Evolutionary conservation across 2,113 vertebrate species (phyloP).

Genomic region (Serilophus lunatus): DNA sequence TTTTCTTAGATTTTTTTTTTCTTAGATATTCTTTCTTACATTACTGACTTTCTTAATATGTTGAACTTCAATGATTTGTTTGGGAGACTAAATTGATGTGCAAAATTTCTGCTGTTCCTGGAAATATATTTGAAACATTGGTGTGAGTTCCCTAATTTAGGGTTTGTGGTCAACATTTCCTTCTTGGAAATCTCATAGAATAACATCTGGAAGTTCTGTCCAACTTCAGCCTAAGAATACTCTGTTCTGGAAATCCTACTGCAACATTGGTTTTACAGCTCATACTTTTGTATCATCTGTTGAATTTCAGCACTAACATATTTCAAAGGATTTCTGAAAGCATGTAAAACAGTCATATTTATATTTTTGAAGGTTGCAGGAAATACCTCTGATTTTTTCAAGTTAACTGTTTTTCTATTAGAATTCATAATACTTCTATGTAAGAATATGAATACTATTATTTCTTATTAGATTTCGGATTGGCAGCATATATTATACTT

Average conservation of each 20-base stretch:
- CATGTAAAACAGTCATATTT: background rate
- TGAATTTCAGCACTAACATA: background rate
- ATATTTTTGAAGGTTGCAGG: background rate
- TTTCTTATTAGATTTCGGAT: background rate
- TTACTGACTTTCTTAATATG: background rate
- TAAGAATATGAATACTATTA: background rate
- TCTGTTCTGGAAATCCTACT: background rate
- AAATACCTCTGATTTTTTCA: background rate
- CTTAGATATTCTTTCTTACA: background rate
- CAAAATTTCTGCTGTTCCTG: background rate
- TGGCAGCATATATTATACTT: background rate
- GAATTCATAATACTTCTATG: background rate
- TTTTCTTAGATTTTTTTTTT: background rate
- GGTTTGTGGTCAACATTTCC: background rate
- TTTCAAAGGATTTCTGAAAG: background rate
- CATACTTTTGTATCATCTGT: background rate
- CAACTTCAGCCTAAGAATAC: background rate
- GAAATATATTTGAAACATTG: background rate
- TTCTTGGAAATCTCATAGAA: background rate
- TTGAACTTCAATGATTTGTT: background rate
- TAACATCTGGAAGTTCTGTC: background rate
- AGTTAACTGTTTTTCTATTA: background rate
- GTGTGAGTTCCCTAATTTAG: background rate
- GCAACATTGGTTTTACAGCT: background rate
- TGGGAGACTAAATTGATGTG: background rate